Conservation (phyloP, 92 coral and sea anemone species). For the Phenganax subtilis region DNA sequence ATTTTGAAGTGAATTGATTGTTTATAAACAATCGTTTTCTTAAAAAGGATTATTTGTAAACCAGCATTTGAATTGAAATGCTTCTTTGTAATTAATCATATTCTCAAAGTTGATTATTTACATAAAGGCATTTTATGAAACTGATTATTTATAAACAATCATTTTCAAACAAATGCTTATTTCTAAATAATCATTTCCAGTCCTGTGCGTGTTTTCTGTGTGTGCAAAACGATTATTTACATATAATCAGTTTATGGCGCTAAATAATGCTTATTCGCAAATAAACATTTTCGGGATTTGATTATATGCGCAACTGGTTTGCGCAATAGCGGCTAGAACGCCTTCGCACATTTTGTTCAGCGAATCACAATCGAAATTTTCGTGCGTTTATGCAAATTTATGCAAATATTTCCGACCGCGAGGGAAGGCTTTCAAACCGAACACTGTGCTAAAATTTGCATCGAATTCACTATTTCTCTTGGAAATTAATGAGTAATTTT, state of each 20-base stretch:
- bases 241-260: constrained; percentile 9
- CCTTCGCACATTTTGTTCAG: constrained; percentile 9
- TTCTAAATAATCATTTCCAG: constrained; percentile 14
- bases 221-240: background rate
- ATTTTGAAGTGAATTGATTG: too few relatives aligned
- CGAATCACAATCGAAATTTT: background rate
- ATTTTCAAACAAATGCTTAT: too few relatives aligned
- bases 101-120: too few relatives aligned
- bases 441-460: too few relatives aligned
- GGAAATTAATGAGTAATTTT: too few relatives aligned
- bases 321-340: background rate
- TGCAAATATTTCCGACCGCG: background rate
- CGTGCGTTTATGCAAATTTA: background rate
- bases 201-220: background rate
- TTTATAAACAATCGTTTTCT: too few relatives aligned
- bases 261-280: constrained; percentile 14
- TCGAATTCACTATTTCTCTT: too few relatives aligned
- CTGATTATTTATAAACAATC: too few relatives aligned
- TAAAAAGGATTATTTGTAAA: too few relatives aligned
- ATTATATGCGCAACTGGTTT: constrained; percentile 15
- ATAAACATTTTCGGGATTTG: constrained; percentile 2
- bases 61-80: too few relatives aligned
- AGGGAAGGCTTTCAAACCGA: too few relatives aligned
- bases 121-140: background rate
- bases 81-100: too few relatives aligned